Base-by-base conservation (phyloP, 2,888 invertebrate genomes). In the Pheosia tremula region DNA sequence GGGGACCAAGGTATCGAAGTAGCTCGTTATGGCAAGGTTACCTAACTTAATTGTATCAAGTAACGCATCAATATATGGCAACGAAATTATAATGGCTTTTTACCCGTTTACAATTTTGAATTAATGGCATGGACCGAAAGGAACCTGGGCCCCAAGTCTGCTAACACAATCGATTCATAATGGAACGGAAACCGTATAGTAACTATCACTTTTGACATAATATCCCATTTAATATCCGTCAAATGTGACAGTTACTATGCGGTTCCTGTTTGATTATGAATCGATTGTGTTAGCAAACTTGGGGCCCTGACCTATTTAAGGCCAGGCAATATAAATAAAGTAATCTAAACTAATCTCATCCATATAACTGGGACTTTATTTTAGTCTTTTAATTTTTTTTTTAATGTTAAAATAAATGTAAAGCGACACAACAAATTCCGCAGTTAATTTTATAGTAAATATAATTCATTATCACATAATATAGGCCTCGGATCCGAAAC, bases 1-100 rank as follows among this genome's bases (percentile, higher is more conserved):
- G 24, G 78, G 78, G 77, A 80, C 77, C 79, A 72, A 78, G 75
- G 75, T 69, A 76, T 70, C 72, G 67, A 71, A 73, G 70, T 72
- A 78, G 69, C 64, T 47, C 62, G 61, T 47, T 62, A 80, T 75
- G 77, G 77, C 80, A 77, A 79, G 68, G 64, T 61, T 65, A 57
- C 54, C 57, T 60, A 58, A 66, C 69, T 71, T 67, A 69, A 69
- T 65, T 69, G 63, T 61, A 66, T 58, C n/a, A 49, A 63, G n/a
- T 60, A 58, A 54, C 68, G 56, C 56, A 60, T 54, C 54, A 6
- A 37, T 38, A n/a, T 62, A 78, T 78, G 80, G 78, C 78, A 77
- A 78, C 64, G 59, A 60, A 68, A 57, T 24, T 70, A 45, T 45
- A 64, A 63, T 63, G 63, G 63, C 62, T 54, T 62, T 41, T 11